Evolutionary conservation across 2,888 invertebrate genomes (phyloP), one percentile per base, ranked within the genome.

Genomic region (Drosophila vallismaia): DNA sequence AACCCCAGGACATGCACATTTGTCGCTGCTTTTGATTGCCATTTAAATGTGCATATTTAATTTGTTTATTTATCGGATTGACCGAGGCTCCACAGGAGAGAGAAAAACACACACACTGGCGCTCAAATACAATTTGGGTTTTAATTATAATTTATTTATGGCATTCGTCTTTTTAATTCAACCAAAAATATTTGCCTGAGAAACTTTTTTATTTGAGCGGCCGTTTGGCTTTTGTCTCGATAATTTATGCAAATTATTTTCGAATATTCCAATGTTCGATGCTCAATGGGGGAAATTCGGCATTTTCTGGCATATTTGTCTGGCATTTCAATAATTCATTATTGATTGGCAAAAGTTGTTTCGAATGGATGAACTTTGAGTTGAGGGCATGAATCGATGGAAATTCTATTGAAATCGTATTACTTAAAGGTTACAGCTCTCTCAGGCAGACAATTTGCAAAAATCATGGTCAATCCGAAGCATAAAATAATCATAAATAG

Each of bases 31-130:
- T 49, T 70, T 59, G 58, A 50, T 64, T 69, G 71, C 63, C 70
- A 71, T 74, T 76, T 75, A 71, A 83, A 75, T 77, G 69, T 71
- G 75, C 77, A 80, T 77, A 73, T 75, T 84, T 75, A 73, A 86
- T 81, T 77, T 77, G 59, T 77, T 66, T 71, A 54, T 53, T 62
- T 71, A 72, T 72, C 53, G 52, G 38, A 64, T 72, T 57, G 71
- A 55, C 45, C 53, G 31, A 24, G 45, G 53, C 45, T 48, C 29
- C 60, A 46, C 54, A 57, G 36, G 10, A 36, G 33, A 19, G 19
- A 19, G 31, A 38, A 33, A 24, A 44, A 60, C 59, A 55, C 24
- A 53, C 70, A 49, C 70, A 64, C 28, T 19, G 19, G 19, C 19
- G 19, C 19, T 19, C 19, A 19, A 81, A 87, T 77, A 69, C 56